Evolutionary conservation across 2,113 vertebrate species (phyloP), one percentile per base, ranked within the genome.

Genomic region (Scolopax mira): DNA sequence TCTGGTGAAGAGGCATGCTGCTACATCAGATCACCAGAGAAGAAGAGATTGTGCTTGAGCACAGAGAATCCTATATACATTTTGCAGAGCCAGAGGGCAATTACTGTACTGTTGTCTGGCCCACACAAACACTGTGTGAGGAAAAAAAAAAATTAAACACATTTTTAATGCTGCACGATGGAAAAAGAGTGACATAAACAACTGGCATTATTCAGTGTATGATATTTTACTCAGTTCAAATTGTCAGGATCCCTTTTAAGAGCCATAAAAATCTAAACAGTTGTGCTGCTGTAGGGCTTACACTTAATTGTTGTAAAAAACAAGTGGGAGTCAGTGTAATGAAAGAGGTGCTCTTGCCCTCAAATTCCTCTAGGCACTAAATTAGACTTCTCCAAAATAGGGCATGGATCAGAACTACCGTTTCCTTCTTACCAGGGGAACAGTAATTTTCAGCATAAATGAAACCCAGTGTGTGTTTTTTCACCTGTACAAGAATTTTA

Each of bases 1-100:
- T 96, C 95, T 94, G 88, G 91, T 95, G 94, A 96, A 96, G 95
- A 88, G 51, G n/a, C 81, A 90, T 85, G 95, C 81, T 96, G 94
- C 91, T 91, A 95, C 71, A 79, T 94, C 88, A 97, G 93, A 93
- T 96, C 89, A 96, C 93, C 42, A 94, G 93, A 96, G 96, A 94
- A 95, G 90, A 79, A 84, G 39, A 86, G 84, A 96, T 46, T 87
- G 52, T 87, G 44, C 70, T 91, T 0, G 1, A 88, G 62, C 87
- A 89, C 24, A 88, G 88, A 82, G 49, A 57, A 94, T 57, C n/a
- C 49, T 73, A n/a, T 66, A 62, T 48, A 94, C 11, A 66, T 85
- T 95, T 91, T 83, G 49, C 49, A 94, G 91, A 91, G 58, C 58
- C 83, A 88, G 54, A 82, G 41, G 55, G 78, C 37, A 96, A 93